A percentile compares a stretch with the other conserved stretches of the same genome.
These are phyloP conservation scores for Trachelus tabidus DNA, from an alignment of 2,888 invertebrate genomes.

Conservation along the genomic window DNA sequence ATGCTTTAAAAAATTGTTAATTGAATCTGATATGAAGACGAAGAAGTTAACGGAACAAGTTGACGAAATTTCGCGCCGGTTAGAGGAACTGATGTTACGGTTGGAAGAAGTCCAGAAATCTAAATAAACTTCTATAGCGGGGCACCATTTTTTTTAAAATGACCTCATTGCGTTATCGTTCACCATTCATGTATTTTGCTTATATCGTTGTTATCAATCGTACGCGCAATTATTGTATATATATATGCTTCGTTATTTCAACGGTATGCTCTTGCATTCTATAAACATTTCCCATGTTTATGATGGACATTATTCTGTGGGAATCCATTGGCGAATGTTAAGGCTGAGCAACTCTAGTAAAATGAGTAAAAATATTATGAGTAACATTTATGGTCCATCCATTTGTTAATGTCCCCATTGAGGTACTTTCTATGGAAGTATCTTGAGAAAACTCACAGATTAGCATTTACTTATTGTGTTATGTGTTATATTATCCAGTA, in stretches of 20 bases:
- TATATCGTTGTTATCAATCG: neutral
- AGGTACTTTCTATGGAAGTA: neutral
- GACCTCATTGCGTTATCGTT: neutral
- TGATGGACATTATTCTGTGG: neutral
- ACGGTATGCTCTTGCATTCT: neutral
- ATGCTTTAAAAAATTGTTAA: constrained; percentile 31
- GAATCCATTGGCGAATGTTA: neutral
- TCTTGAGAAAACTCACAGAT: neutral
- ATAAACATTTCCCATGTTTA: neutral
- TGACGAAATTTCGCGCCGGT: constrained; percentile 31
- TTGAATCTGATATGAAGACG: constrained; percentile 38
- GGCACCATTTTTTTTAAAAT: neutral
- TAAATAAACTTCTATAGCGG: neutral
- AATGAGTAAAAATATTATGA: neutral
- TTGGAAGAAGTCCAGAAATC: constrained; percentile 29
- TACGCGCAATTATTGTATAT: neutral
- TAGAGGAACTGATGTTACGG: constrained; percentile 37
- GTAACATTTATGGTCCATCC: neutral
- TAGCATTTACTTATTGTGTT: neutral
- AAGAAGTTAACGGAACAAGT: constrained; percentile 26
- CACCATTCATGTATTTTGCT: neutral
- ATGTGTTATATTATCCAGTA: neutral
- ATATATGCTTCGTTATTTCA: neutral
- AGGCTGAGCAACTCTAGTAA: neutral
- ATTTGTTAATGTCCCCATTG: neutral